These are phyloP conservation scores for Bombyx mori DNA, from an alignment of 1,140 invertebrate genomes.

Conservation along the genomic window ASM3026992v2 NC_085110.1:8339501-8340000, in stretches of 20 bases:
- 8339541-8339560: too few relatives aligned
- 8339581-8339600: too few relatives aligned
- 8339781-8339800: constrained; percentile 89
- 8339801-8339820: constrained; percentile 93
- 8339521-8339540: too few relatives aligned
- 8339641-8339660: constrained; percentile 52
- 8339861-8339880: background rate
- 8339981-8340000: too few relatives aligned
- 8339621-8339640: constrained; percentile 29
- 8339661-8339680: constrained; percentile 65
- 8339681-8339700: constrained; percentile 86
- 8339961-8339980: too few relatives aligned
- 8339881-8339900: too few relatives aligned
- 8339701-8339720: constrained; percentile 90
- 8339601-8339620: too few relatives aligned
- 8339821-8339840: constrained; percentile 94
- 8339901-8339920: too few relatives aligned
- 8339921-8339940: too few relatives aligned
- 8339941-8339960: too few relatives aligned
- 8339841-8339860: constrained; percentile 94
- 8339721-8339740: constrained; percentile 90
- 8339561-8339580: too few relatives aligned
- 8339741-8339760: constrained; percentile 91
- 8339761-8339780: constrained; percentile 89
- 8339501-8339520: too few relatives aligned